Evolutionary conservation across 1,140 invertebrate species (phyloP), one percentile per base, ranked within the genome.

Genomic region (Oryctes rhinoceros): DNA sequence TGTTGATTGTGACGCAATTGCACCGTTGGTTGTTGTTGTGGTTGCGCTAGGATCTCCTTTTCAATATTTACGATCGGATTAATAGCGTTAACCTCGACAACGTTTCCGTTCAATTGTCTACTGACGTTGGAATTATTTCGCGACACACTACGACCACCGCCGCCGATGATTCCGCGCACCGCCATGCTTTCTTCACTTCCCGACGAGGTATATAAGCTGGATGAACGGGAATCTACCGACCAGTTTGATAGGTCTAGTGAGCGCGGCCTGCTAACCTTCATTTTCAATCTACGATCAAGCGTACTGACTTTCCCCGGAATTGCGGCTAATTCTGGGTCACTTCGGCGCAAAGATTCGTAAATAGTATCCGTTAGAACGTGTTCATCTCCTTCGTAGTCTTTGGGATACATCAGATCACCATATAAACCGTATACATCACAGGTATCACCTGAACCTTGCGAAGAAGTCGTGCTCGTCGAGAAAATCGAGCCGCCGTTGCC

Each of bases 391-490:
- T 95, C 94, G 84, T 95, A 95, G 86, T 96, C 94, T 85, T 94
- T 95, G 1, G 96, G 93, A 86, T 96, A 96, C 91, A 97, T 96
- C 30, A 98, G 88, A 84, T 97, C 96, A 0, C 94, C 95, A 84
- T 97, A 97, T 0, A 97, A 88, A 0, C 95, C 96, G 86, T 97
- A 97, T 0, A 98, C 95, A 86, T 96, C 95, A 84, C 94, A 96
- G 77, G 92, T 91, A 81, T 92, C 91, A 1, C 92, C 91, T 24
- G 90, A 90, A 80, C 92, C 90, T 83, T 91, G 90, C 4, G 90
- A 91, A 49, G 90, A 90, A 0, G 89, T 89, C 13, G 90, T 91
- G 0, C 89, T 90, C 9, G 87, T 89, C 0, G 91, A 91, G 11
- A 91, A 86, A 47, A 91, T 89, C 79, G 89, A 89, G 53, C 86